Evolutionary conservation across 2,113 vertebrate species (phyloP).

Genomic region (Rousettus leschenaultii): DNA sequence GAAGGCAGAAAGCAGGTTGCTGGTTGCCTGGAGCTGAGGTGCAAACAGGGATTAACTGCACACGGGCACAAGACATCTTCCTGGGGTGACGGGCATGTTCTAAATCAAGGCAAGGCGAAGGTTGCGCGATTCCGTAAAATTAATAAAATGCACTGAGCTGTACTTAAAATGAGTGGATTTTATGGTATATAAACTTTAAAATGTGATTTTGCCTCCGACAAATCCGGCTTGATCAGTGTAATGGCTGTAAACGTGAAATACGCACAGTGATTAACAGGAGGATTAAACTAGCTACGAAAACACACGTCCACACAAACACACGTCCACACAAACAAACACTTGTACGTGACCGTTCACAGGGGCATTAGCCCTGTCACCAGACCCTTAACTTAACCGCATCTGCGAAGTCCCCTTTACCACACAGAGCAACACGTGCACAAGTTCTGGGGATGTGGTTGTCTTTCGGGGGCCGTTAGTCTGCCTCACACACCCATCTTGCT

Average conservation of each 20-base stretch:
- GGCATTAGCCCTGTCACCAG: too few species aligned
- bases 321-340: neutral
- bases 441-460: neutral
- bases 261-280: neutral
- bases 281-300: neutral
- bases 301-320: neutral
- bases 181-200: neutral
- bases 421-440: neutral
- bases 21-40: rapidly evolving
- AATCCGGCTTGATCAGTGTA: neutral
- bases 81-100: neutral
- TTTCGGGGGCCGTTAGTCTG: rapidly evolving
- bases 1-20: neutral
- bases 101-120: neutral
- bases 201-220: neutral
- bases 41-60: neutral
- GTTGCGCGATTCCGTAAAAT: neutral
- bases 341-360: neutral
- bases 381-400: neutral
- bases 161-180: neutral
- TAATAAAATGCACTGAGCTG: neutral
- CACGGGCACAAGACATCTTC: neutral
- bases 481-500: neutral
- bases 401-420: neutral
- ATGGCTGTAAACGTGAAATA: neutral